A percentile compares a stretch with the other conserved stretches of the same genome.
Evolutionary conservation across 2,797 vertebrate species (phyloP).

Genomic region (Sebastolobus alascanus): DNA sequence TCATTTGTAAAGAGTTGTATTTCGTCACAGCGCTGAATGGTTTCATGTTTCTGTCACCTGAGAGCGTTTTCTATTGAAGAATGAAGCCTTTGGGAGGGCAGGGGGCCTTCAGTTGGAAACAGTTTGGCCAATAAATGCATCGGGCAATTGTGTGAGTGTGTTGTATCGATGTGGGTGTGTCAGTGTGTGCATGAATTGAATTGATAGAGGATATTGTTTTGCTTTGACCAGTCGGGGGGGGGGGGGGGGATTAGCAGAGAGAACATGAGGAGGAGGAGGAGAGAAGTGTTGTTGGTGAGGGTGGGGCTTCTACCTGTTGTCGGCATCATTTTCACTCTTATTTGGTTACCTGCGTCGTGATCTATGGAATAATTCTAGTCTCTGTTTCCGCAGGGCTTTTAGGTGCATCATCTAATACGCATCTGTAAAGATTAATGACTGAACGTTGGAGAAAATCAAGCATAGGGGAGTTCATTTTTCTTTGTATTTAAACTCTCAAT

Average conservation of each 20-base stretch:
- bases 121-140: conserved; percentile 36
- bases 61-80: conserved; percentile 28
- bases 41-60: conserved; percentile 69
- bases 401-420: too few species aligned
- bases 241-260: not conserved
- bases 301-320: conserved; percentile 27
- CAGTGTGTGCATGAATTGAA: conserved; percentile 24
- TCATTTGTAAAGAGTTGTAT: conserved; percentile 34
- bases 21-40: conserved; percentile 35
- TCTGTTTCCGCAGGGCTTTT: not conserved
- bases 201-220: conserved; percentile 33
- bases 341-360: conserved; percentile 7
- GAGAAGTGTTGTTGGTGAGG: not conserved
- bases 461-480: not conserved
- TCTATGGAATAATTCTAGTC: not conserved
- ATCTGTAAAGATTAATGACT: not conserved
- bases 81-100: not conserved
- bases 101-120: conserved; percentile 15
- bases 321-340: conserved; percentile 21
- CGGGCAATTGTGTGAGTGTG: conserved; percentile 14
- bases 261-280: conserved; percentile 30
- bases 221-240: conserved; percentile 2
- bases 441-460: conserved; percentile 23
- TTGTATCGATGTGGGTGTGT: conserved; percentile 21
- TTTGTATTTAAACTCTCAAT: not conserved